Conservation (phyloP, 2,888 invertebrate genomes). For the Petrolisthes cinctipes region DNA sequence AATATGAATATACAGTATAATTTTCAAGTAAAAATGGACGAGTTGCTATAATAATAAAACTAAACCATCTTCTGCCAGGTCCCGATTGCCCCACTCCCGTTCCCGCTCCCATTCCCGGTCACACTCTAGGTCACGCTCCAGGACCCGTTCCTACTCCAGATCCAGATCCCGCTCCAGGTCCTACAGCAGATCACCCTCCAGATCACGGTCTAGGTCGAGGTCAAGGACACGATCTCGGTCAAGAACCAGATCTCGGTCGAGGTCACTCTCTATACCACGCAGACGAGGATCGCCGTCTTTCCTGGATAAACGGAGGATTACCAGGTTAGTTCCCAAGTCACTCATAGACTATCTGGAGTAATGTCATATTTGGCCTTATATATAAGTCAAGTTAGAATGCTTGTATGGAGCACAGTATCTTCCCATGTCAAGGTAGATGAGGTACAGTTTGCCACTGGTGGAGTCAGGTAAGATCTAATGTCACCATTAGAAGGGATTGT, state of each 20-base stretch:
- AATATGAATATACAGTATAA: too few species aligned
- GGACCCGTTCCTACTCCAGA: constrained; percentile 48
- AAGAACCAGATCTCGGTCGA: constrained; percentile 53
- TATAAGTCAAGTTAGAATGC: not conserved
- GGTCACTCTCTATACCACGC: constrained; percentile 62
- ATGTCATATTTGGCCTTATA: not conserved
- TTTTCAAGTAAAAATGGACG: too few species aligned
- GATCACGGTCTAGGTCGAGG: constrained; percentile 47
- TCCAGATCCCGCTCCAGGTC: constrained; percentile 47
- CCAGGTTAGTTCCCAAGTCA: constrained; percentile 49
- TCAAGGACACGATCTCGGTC: constrained; percentile 48
- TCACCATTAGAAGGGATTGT: too few species aligned
- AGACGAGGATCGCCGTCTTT: constrained; percentile 64
- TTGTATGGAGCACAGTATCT: too few species aligned
- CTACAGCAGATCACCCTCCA: constrained; percentile 45
- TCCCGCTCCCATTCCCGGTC: constrained; percentile 56
- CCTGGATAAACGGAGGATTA: constrained; percentile 62
- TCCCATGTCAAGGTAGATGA: too few species aligned
- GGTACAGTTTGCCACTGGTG: too few species aligned
- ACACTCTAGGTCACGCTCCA: constrained; percentile 39
- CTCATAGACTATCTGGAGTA: not conserved
- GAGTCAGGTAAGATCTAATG: too few species aligned
- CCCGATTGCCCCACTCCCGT: constrained; percentile 45
- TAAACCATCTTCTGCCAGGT: not conserved
- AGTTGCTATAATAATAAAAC: too few species aligned